Base-by-base conservation (phyloP, 2,888 invertebrate genomes). In the Punctoribates punctum region DNA sequence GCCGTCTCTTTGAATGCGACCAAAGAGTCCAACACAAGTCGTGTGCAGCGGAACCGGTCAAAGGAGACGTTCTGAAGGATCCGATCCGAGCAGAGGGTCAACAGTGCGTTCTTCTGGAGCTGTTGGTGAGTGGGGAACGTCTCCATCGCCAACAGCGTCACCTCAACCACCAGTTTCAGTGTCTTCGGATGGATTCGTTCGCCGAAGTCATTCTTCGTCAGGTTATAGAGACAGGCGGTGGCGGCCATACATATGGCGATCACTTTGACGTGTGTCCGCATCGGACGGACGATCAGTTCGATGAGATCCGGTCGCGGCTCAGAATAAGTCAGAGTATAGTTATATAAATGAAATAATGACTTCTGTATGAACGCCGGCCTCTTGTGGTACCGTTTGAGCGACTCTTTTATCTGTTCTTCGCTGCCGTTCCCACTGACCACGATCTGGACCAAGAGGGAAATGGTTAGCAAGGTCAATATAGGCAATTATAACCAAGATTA, bases 1-100 rank as follows among this genome's bases (percentile, higher is more conserved):
- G 89, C 88, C 6, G 87, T 84, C 81, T 90, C 90, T 72, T 89
- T 88, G 82, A 89, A 90, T 15, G 86, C 84, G 81, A 89, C 89
- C 76, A 91, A 85, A 79, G 89, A 89, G 80, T 91, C 89, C 85
- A 91, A 86, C 25, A 91, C 91, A 74, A 90, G 85, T 81, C 86
- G 86, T 34, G 90, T 90, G 82, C 91, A 91, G 75, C 88, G 87
- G 81, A 86, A 88, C 81, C 88, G 86, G 80, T 89, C 88, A 83
- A 89, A 89, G 62, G 85, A 84, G 79, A 90, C 89, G 80, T 90
- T 89, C 81, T 90, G 90, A n/a, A 91, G 85, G 78, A 91, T 90
- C 79, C 90, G 85, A 82, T 91, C 91, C 82, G 89, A 90, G 83
- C 91, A 91, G 72, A 91, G 84, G 1, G 89, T 91, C 73, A 91